Evolutionary conservation across 1,140 invertebrate genomes (phyloP), one percentile per base, ranked within the genome.

Genomic region (Globodera rostochiensis): DNA sequence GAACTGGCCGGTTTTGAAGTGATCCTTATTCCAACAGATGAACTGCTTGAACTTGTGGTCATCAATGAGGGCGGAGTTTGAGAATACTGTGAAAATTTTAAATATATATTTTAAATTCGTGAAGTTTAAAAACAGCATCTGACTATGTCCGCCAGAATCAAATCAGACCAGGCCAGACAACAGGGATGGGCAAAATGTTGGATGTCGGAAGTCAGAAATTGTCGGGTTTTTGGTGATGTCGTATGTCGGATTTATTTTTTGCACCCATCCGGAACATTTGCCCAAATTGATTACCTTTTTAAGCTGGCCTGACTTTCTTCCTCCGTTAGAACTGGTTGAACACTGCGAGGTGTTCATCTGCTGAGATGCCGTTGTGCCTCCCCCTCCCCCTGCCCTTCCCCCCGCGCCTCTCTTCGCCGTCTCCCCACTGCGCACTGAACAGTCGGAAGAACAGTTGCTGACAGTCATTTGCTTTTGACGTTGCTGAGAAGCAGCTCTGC

Each of bases 11-110:
- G n/a, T 77, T 15, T 47, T 13, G 13, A 15, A 67, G 53, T 9
- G 15, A 9, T 25, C 66, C 25, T 3, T 46, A 25, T 74, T 64
- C 57, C 57, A 19, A 15, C 6, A 13, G 25, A 45, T 19, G 4
- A 50, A 77, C 74, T 77, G 53, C 45, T 67, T 47, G 25, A 64
- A 36, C 74, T 53, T 50, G 25, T 77, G 45, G 74, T 25, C 74
- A 77, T 77, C 53, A 53, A 67, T 19, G 49, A 25, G 36, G 50
- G 13, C 1, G 74, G 53, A 45, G 64, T 13, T 21, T 64, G 57
- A 19, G 13, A 64, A 19, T 11, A 15, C 57, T 64, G 50, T 53
- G 49, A 53, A 53, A 7, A 53, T 5, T 36, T 36, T 1, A 36
- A 36, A 36, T 36, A 36, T 36, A 36, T 36, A 36, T 36, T 36